Evolutionary conservation across 2,113 vertebrate species (phyloP), one percentile per base, ranked within the genome.

Genomic region (Mormoops blainvillei): DNA sequence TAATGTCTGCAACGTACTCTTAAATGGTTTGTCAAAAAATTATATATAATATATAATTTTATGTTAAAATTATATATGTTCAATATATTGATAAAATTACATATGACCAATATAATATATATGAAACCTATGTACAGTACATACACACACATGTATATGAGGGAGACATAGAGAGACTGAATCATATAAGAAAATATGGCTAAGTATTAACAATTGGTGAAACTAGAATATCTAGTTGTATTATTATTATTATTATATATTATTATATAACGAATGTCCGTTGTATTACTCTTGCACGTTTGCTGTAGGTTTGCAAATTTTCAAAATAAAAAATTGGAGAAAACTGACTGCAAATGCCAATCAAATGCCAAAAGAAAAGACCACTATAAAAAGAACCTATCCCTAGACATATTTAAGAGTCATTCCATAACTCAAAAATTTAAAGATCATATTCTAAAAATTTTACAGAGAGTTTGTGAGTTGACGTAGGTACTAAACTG

Each of bases 401-500:
- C 65, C 10, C 45, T 74, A 71, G 7, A 74, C 10, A 43, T 89
- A 94, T 41, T 86, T 85, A 89, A 61, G 9, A 95, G 16, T 18
- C 48, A 48, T 70, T 81, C 93, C 67, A 67, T 68, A 87, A 89
- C 19, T 89, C 70, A 85, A 87, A 90, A 90, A 61, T 92, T 94
- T 94, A 92, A 95, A 95, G 77, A 85, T 54, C 91, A 84, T 24
- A 89, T 31, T 68, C 78, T 94, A 36, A 87, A 76, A 86, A 20
- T 7, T 68, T 74, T 95, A 82, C 56, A 92, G 48, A 84, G 41
- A 50, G 4, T 94, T 83, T 67, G 8, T 71, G 12, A 92, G 36
- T 43, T 77, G 36, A 63, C 24, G 54, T 19, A 88, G 56, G 5
- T 56, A 43, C 89, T 63, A 43, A 73, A 85, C 20, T 73, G 28